Evolutionary conservation across 2,113 vertebrate species (phyloP).

Genomic region (Oreochromis aureus): DNA sequence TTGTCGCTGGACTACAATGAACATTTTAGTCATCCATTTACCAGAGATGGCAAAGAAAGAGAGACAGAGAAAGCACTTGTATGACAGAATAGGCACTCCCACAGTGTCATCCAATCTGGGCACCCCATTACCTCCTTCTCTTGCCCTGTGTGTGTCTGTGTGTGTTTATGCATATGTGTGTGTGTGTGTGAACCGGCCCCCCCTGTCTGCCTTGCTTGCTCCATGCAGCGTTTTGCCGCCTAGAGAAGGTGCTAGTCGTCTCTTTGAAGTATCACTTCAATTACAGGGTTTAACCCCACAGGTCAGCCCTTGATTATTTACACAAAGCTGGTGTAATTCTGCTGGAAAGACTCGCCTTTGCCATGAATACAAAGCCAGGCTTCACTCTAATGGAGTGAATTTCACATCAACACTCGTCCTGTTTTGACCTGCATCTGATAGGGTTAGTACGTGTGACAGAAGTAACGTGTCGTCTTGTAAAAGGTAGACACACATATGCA

Average conservation of each 20-base stretch:
- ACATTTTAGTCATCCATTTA: constrained; percentile 80
- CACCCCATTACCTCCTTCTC: constrained; percentile 57
- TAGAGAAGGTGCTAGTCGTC: constrained; percentile 87
- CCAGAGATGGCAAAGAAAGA: constrained; percentile 15
- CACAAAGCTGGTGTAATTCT: constrained; percentile 94
- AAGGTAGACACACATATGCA: background rate
- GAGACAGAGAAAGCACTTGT: constrained; percentile 80
- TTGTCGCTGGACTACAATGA: constrained; percentile 77
- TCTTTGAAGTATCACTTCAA: constrained; percentile 99
- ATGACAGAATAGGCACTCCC: constrained; percentile 82
- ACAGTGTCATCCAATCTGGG: constrained; percentile 70
- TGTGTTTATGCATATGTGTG: background rate
- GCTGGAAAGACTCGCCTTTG: constrained; percentile 84
- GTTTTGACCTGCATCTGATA: constrained; percentile 88
- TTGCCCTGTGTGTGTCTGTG: constrained; percentile 6
- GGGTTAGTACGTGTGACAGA: constrained; percentile 72
- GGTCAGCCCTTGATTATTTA: constrained; percentile 98
- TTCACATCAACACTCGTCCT: constrained; percentile 76
- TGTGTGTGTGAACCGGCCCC: constrained; percentile 10
- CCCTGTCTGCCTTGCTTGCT: constrained; percentile 68
- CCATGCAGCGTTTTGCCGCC: constrained; percentile 70
- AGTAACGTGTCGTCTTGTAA: background rate
- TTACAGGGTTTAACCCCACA: constrained; percentile 96
- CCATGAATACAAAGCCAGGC: constrained; percentile 80
- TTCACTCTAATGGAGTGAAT: constrained; percentile 79